Percentiles rank a stretch among this genome's conserved stretches.
phyloP scores from a whole-genome alignment of 2,113 vertebrate species.

The Xiphophorus couchianus region DNA sequence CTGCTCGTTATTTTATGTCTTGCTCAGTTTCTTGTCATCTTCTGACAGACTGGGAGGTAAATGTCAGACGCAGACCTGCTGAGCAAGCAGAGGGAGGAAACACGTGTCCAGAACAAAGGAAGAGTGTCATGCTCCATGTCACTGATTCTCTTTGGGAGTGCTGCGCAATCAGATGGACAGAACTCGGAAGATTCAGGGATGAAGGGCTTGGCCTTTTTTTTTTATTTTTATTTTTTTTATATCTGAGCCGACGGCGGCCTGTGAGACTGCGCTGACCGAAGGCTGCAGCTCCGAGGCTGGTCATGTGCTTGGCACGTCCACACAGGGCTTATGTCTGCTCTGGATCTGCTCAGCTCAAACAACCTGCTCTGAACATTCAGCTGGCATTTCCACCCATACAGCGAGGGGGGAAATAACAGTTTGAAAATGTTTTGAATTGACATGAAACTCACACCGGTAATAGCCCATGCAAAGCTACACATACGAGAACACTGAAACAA shows the following conservation, averaged over 20 bases:
- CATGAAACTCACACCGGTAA: neutral
- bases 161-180: constrained; percentile 44
- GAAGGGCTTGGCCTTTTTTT: constrained; percentile 44
- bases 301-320: constrained; percentile 41
- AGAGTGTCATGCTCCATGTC: constrained; percentile 46
- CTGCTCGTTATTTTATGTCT: constrained; percentile 11
- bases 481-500: neutral
- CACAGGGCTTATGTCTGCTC: neutral
- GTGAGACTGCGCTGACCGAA: constrained; percentile 31
- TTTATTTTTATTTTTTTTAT: constrained; percentile 15
- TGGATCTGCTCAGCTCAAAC: neutral
- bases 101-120: constrained; percentile 63
- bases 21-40: neutral
- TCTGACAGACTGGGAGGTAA: constrained; percentile 18
- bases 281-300: constrained; percentile 30
- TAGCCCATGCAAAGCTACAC: neutral
- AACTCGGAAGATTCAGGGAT: constrained; percentile 35
- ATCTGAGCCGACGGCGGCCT: constrained; percentile 30
- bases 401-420: no score
- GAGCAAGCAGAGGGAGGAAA: constrained; percentile 46
- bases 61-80: constrained; percentile 39
- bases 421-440: neutral
- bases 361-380: neutral
- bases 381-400: neutral
- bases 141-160: constrained; percentile 46